Base-by-base conservation (phyloP, 1,140 invertebrate genomes). In the Archivesica marissinica region DNA sequence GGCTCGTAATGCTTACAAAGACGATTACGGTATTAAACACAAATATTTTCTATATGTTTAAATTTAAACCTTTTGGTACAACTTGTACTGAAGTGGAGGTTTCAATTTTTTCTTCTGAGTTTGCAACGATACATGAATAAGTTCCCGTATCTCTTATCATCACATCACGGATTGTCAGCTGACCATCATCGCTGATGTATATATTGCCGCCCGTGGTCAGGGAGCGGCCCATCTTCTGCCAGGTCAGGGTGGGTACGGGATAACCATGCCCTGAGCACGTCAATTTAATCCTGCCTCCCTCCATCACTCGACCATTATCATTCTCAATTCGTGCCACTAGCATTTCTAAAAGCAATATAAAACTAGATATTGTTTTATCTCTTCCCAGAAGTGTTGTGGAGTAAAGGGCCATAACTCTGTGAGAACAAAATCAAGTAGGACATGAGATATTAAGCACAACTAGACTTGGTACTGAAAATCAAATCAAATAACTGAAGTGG, bases 211-310 rank as follows among this genome's bases (percentile, higher is more conserved):
- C 74, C 0, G 82, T 80, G 17, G 56, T 68, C 13, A 89, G 13
- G 1, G 75, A 76, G 20, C 82, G 77, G 1, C 86, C 88, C 52
- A 88, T 66, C 72, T 89, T 89, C 68, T 87, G 84, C 91, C 91
- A 92, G 15, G 85, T 70, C 9, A 91, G 61, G 0, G 72, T 59
- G 13, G 91, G 89, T 39, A 59, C 38, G 0, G 91, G 91, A 56
- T 88, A 89, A 33, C 91, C 91, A 30, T 68, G 85, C 9, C 81
- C 89, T 47, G 84, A 81, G 75, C 91, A 92, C n/a, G 47, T 47
- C 4, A 91, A 72, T 7, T 61, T 70, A 33, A 90, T 88, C 28
- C 85, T 88, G 13, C 87, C 89, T 2, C 91, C 91, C 56, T 89
- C 89, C 35, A 84, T 87, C 47, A 88, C 85, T 15, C 64, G 82